A percentile compares a stretch with the other conserved stretches of the same genome.
phyloP scores from a whole-genome alignment of 2,113 vertebrate species.

The Protobothrops mucrosquamatus region DNA sequence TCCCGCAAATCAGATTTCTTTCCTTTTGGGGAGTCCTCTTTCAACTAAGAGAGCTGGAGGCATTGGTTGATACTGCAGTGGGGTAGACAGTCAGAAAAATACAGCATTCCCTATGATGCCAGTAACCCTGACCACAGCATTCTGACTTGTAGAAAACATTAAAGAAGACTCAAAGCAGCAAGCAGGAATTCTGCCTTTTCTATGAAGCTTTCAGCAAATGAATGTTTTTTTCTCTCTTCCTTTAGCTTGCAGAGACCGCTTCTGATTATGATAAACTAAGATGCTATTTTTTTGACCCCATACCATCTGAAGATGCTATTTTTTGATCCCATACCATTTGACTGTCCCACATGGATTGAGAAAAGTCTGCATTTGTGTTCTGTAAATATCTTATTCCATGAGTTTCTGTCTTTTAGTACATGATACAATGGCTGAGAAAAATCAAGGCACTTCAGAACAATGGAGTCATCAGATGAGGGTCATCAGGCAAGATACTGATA shows the following conservation, averaged over 20 bases:
- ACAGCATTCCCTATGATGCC: not conserved
- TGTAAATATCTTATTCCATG: not conserved
- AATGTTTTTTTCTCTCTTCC: not conserved
- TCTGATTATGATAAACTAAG: not conserved
- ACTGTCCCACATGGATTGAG: not conserved
- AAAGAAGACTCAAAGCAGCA: not conserved
- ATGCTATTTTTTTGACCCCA: not conserved
- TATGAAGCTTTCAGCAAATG: not conserved
- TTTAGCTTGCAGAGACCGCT: not conserved
- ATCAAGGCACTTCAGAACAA: slow-evolving; percentile 77
- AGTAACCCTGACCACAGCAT: not conserved
- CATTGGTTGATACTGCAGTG: not conserved
- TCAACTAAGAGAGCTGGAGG: not conserved
- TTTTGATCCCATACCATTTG: too few species aligned
- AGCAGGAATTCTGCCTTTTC: not conserved
- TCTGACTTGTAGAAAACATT: not conserved
- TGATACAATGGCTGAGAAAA: not conserved
- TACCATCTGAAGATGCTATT: not conserved
- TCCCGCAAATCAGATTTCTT: not conserved
- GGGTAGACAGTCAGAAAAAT: not conserved
- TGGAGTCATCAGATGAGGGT: slow-evolving; percentile 88
- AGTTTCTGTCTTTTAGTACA: accelerated
- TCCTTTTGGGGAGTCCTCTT: not conserved
- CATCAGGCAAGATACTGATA: slow-evolving; percentile 89
- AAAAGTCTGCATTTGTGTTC: not conserved